Conservation (phyloP, 2,888 invertebrate genomes). For the Drosophila limbata region DNA sequence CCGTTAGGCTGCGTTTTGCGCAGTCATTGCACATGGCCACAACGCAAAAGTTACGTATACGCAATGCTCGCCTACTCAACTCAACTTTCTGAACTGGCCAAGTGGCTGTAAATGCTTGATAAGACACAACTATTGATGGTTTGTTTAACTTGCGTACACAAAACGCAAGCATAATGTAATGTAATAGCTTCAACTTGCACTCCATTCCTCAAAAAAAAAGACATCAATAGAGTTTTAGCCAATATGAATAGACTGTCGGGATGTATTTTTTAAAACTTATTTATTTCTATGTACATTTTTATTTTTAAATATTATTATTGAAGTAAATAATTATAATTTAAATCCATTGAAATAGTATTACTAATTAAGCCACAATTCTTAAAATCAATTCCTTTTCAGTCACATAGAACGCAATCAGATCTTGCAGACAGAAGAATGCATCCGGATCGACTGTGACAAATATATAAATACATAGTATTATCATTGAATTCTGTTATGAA, state of each 20-base stretch:
- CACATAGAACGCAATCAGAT: constrained; percentile 97
- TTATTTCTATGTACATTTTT: neutral
- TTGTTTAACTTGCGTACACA: constrained; percentile 35
- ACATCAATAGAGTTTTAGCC: neutral
- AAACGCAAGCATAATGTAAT: constrained; percentile 25
- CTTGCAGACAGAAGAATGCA: constrained; percentile 98
- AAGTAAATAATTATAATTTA: too few relatives aligned
- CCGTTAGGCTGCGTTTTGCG: constrained; percentile 76
- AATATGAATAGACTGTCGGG: neutral
- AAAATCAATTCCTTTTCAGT: constrained; percentile 98
- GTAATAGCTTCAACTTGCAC: constrained; percentile 36
- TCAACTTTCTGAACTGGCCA: constrained; percentile 36
- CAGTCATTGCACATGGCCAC: constrained; percentile 62
- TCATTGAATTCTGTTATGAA: constrained; percentile 99
- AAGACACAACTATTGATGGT: constrained; percentile 69
- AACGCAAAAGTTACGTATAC: constrained; percentile 62
- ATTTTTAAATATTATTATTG: too few relatives aligned
- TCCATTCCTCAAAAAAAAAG: constrained; percentile 3
- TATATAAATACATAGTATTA: too few relatives aligned
- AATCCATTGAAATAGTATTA: too few relatives aligned
- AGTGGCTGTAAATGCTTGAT: constrained; percentile 73
- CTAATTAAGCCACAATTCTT: too few relatives aligned
- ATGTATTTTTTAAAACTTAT: neutral
- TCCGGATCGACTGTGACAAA: constrained; percentile 99
- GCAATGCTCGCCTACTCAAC: constrained; percentile 45